A percentile compares a stretch with the other conserved stretches of the same genome.
phyloP scores from a whole-genome alignment of 2,888 invertebrate genomes.

The Pachycephus smyrnensis region DNA sequence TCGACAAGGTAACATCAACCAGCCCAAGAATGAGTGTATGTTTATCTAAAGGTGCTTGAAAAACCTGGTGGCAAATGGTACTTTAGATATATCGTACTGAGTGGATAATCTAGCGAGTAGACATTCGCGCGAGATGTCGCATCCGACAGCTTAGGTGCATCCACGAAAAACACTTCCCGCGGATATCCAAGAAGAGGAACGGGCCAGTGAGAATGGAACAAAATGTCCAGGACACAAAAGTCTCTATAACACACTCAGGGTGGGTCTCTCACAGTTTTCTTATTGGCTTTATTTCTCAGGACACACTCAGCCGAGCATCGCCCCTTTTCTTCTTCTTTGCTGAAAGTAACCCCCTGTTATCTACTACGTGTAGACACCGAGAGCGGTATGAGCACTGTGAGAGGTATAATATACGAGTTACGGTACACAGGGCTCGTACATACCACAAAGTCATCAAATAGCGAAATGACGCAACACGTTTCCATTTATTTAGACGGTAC shows the following conservation, averaged over 20 bases:
- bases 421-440: neutral
- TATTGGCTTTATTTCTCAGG: neutral
- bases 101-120: neutral
- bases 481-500: neutral
- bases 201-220: neutral
- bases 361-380: neutral
- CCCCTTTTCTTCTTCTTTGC: neutral
- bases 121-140: neutral
- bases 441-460: neutral
- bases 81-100: neutral
- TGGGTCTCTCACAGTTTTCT: neutral
- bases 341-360: neutral
- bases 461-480: neutral
- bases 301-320: neutral
- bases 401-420: neutral
- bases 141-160: neutral
- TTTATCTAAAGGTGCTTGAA: neutral
- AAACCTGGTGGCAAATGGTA: neutral
- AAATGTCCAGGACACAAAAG: neutral
- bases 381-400: neutral
- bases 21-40: neutral
- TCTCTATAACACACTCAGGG: neutral
- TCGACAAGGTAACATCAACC: neutral
- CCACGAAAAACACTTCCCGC: neutral
- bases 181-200: neutral